Base-by-base conservation (phyloP, 2,113 vertebrate genomes). In the Cheilinus undulatus region DNA sequence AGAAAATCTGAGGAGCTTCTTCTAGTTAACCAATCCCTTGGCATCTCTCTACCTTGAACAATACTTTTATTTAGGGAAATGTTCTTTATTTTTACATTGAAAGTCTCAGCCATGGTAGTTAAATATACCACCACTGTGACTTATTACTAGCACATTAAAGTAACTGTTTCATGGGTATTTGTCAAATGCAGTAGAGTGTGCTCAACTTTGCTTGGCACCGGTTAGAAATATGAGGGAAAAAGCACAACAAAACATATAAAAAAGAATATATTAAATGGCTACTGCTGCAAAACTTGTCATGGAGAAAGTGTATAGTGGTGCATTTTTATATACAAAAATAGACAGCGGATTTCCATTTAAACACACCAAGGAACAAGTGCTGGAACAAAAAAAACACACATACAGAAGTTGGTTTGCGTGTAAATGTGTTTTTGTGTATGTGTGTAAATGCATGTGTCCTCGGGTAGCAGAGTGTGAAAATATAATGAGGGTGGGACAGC, bases 401-500 rank as follows among this genome's bases (percentile, higher is more conserved):
- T 10, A 57, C 62, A 48, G 8, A 26, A 13, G 53, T 27, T 24
- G 27, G 45, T 78, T 27, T 74, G 82, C 60, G 73, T 20, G 17
- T 32, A 61, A 76, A 62, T 59, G 59, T 69, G 45, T 42, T 15
- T 42, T 3, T 42, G 10, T 40, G 13, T 40, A 17, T 42, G 32
- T 30, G 34, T 49, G 61, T 40, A 56, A 48, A 13, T 77, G 19
- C 68, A 49, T 57, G 70, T 76, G 73, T 89, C 70, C 57, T 69
- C 49, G 71, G 58, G 84, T 80, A 88, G 87, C 27, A 1, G 73
- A 87, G 88, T 91, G 91, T 90, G 88, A 92, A 90, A 90, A 91
- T 91, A 91, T 92, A 92, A 92, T 91, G 88, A 92, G 86, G 57
- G 81, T 89, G 87, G 88, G 88, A 91, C 81, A 64, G 69, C 58